These are phyloP conservation scores for Atethmia centrago DNA, from an alignment of 2,888 invertebrate species.

Conservation along the genomic window DNA sequence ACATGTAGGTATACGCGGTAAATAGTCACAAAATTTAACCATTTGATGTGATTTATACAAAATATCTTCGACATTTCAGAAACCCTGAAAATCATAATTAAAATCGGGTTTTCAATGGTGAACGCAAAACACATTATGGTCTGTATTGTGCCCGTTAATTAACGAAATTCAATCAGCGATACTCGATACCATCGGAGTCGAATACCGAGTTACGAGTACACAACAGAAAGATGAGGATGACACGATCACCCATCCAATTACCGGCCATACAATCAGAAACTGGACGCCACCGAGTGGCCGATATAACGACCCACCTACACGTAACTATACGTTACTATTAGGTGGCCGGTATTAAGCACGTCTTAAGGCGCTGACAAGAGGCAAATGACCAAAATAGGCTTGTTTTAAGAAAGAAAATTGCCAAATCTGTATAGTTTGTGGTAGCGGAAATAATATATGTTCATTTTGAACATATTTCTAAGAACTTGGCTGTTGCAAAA, in stretches of 20 bases:
- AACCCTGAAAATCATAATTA: slow-evolving; percentile 1
- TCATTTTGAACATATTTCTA: too few relatives aligned
- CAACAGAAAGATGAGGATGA: slow-evolving; percentile 19
- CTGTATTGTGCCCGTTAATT: neutral
- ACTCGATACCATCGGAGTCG: neutral
- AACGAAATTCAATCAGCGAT: slow-evolving; percentile 12
- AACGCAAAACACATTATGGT: neutral
- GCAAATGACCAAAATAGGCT: too few relatives aligned
- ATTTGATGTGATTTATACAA: neutral
- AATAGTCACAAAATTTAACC: too few relatives aligned
- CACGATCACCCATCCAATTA: slow-evolving; percentile 51
- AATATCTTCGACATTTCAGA: neutral
- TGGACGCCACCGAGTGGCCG: slow-evolving; percentile 22
- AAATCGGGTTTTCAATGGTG: neutral
- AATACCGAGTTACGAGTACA: neutral
- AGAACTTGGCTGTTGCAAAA: too few relatives aligned
- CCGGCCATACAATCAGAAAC: slow-evolving; percentile 47
- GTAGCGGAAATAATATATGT: too few relatives aligned
- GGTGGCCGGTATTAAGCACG: neutral
- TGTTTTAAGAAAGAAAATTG: too few relatives aligned
- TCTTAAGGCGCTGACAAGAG: too few relatives aligned
- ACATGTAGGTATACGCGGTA: too few relatives aligned
- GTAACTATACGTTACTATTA: slow-evolving; percentile 17
- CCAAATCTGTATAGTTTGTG: too few relatives aligned
- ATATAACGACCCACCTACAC: slow-evolving; percentile 26